Conservation (phyloP, 2,888 invertebrate species). For the Drymonia ruficornis region DNA sequence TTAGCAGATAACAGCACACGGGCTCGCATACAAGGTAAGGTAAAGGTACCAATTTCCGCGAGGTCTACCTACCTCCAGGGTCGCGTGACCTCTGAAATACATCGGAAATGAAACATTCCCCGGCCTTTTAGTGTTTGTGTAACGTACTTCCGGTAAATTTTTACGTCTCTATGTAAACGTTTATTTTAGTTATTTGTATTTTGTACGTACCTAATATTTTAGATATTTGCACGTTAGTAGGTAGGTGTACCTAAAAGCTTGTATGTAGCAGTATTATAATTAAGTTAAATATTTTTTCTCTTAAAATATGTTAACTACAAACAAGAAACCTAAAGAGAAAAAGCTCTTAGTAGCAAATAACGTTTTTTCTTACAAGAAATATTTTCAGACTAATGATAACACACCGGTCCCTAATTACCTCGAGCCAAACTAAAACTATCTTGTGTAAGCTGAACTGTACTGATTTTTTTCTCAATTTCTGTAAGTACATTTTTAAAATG, state of each 20-base stretch:
- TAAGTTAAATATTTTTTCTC: too few relatives aligned
- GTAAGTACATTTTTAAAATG: conserved; percentile 18
- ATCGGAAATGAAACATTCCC: conserved; percentile 66
- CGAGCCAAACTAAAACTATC: background rate
- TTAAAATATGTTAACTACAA: too few relatives aligned
- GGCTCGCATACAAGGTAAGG: conserved; percentile 8
- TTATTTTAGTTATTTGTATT: background rate
- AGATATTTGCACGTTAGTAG: too few relatives aligned
- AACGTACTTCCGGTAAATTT: conserved; percentile 41
- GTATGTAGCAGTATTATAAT: too few relatives aligned
- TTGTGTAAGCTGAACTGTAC: background rate
- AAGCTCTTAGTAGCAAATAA: too few relatives aligned
- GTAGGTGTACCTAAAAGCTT: too few relatives aligned
- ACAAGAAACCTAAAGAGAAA: too few relatives aligned
- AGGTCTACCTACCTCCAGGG: conserved; percentile 21
- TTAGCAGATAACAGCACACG: background rate
- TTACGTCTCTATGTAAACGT: conserved; percentile 22
- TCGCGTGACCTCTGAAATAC: conserved; percentile 50
- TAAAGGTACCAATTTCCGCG: conserved; percentile 27
- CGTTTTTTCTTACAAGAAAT: too few relatives aligned
- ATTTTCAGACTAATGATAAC: background rate
- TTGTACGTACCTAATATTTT: too few relatives aligned
- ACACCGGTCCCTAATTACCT: background rate
- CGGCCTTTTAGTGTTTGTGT: conserved; percentile 57
- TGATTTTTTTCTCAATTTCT: conserved; percentile 5